Conservation (phyloP, 2,797 vertebrate genomes). For the Coilia nasus region DNA sequence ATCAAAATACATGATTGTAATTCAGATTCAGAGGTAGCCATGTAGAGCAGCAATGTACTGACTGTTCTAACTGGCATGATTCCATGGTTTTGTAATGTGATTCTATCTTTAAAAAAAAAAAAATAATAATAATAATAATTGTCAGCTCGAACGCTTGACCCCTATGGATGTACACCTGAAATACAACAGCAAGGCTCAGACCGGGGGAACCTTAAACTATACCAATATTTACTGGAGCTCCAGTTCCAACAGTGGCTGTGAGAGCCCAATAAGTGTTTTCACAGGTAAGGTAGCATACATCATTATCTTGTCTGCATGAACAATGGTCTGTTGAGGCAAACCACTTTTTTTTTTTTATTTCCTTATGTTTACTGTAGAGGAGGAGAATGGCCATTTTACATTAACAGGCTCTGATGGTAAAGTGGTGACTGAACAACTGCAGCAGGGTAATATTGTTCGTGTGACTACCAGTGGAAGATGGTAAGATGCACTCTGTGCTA, state of each 20-base stretch:
- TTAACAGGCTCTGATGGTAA: conserved; percentile 37
- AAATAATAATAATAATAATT: no score
- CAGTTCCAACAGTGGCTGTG: conserved; percentile 17
- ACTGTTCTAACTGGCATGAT: background rate
- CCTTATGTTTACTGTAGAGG: background rate
- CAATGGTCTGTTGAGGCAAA: background rate
- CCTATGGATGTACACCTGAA: conserved; percentile 38
- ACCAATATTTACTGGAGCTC: conserved; percentile 49
- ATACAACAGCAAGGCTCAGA: conserved; percentile 40
- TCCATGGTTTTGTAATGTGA: background rate
- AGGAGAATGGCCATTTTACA: conserved; percentile 27
- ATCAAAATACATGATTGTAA: background rate
- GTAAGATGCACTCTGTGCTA: background rate
- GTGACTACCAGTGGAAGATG: conserved; percentile 17
- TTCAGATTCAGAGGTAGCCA: background rate
- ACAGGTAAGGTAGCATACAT: conserved; percentile 34
- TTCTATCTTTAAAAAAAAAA: background rate
- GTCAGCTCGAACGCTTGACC: conserved; percentile 46
- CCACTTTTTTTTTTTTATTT: background rate
- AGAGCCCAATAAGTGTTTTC: conserved; percentile 34
- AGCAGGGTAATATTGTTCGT: conserved; percentile 36
- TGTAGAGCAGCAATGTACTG: background rate
- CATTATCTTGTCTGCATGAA: background rate
- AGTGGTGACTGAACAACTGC: conserved; percentile 38
- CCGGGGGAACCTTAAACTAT: conserved; percentile 45